Evolutionary conservation across 2,888 invertebrate genomes (phyloP), one percentile per base, ranked within the genome.

Genomic region (Hydroisotoma schaefferi): DNA sequence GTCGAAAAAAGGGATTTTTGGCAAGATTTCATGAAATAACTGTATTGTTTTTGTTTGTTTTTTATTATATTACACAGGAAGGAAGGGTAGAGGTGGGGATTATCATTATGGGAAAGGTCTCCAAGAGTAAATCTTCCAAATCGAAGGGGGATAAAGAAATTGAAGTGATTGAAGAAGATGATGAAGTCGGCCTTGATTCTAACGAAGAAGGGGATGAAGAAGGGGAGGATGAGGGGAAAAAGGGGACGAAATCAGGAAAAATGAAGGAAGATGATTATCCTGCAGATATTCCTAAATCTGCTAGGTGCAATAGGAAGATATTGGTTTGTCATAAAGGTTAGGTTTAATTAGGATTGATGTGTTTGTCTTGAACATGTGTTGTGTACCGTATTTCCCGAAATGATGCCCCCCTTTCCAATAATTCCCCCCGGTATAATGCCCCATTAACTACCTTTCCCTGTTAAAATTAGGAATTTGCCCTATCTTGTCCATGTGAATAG

Each of bases 241-340:
- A n/a, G n/a, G n/a, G n/a, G n/a, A n/a, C n/a, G n/a, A n/a, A n/a
- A n/a, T n/a, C n/a, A n/a, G n/a, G n/a, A n/a, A n/a, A n/a, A n/a
- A n/a, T n/a, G n/a, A n/a, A n/a, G n/a, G 51, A 48, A 20, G 52
- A 57, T n/a, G 48, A 25, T 1, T 22, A 25, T 18, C 29, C 53
- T 15, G 54, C 61, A 15, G 51, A 8, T 2, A 37, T 43, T 33
- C 63, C 63, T 0, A 43, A 25, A 0, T 61, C 67, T 1, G 47
- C 56, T 1, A 25, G 48, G 28, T 27, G 48, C 10, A 29, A 28
- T 6, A 55, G 40, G 22, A 69, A 69, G 51, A 33, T 67, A 6
- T 25, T 67, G 1, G 2, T 62, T 20, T 51, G 52, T 10, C 59
- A 59, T n/a, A 57, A 65, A 60, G 61, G 65, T 68, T 55, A 29